Conservation (phyloP, 2,797 vertebrate species). For the Anisognathus igniventris region DNA sequence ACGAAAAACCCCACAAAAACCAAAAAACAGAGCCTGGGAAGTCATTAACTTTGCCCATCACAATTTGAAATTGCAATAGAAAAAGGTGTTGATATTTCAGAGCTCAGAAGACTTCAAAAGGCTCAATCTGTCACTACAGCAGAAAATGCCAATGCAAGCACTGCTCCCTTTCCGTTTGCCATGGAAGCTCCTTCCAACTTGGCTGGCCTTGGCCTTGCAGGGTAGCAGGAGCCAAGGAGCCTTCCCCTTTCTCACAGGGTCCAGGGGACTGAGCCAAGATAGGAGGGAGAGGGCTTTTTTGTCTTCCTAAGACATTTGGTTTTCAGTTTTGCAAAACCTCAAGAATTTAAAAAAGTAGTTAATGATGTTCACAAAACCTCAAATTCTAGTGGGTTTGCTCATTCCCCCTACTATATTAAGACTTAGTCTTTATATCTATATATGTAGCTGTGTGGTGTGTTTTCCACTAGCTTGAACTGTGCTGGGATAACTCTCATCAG, state of each 20-base stretch:
- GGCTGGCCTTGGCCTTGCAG: neutral
- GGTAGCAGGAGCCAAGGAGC: neutral
- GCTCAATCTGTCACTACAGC: neutral
- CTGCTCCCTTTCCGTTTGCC: neutral
- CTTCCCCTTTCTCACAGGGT: constrained; percentile 24
- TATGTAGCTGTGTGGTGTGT: neutral
- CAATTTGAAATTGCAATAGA: neutral
- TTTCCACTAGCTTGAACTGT: neutral
- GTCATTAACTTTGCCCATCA: neutral
- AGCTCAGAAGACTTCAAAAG: neutral
- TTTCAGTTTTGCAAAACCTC: constrained; percentile 58
- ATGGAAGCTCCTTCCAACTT: constrained; percentile 15
- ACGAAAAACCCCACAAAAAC: too few relatives aligned
- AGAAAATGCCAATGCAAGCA: constrained; percentile 10
- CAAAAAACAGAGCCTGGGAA: neutral
- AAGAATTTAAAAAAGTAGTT: constrained; percentile 45
- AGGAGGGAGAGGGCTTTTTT: constrained; percentile 20
- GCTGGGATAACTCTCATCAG: neutral
- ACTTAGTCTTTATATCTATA: neutral
- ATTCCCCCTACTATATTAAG: neutral
- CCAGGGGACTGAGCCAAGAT: constrained; percentile 6
- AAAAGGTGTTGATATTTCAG: neutral
- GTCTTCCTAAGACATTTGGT: constrained; percentile 30
- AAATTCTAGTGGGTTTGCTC: constrained; percentile 59
- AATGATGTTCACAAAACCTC: constrained; percentile 61